A percentile compares a stretch with the other conserved stretches of the same genome.
These are phyloP conservation scores for Gerris lacustris DNA, from an alignment of 2,888 invertebrate species.

Conservation along the genomic window DNA sequence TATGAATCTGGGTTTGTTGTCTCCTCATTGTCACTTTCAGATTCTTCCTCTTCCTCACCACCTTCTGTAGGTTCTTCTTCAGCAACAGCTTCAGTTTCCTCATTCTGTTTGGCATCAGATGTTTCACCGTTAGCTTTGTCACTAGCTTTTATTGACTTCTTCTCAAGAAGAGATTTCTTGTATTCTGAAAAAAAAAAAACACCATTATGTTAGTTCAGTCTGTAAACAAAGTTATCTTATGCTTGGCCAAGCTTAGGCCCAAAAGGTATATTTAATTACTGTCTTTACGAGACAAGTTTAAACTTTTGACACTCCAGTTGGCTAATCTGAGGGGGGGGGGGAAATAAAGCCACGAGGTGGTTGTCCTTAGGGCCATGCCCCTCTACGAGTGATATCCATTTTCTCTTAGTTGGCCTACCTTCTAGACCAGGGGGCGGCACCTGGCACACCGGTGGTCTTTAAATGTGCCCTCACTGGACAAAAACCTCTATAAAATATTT, in stretches of 20 bases:
- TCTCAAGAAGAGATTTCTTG: slow-evolving; percentile 23
- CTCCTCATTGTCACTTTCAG: neutral
- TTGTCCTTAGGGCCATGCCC: too few relatives aligned
- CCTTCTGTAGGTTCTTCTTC: slow-evolving; percentile 18
- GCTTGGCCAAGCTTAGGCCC: neutral
- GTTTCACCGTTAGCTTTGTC: slow-evolving; percentile 13
- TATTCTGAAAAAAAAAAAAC: slow-evolving; percentile 20
- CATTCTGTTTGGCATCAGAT: slow-evolving; percentile 9
- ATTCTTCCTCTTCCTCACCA: slow-evolving; percentile 19
- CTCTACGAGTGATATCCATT: too few relatives aligned
- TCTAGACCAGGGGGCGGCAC: too few relatives aligned
- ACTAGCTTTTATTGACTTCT: slow-evolving; percentile 19
- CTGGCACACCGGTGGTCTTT: too few relatives aligned
- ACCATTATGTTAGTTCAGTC: neutral
- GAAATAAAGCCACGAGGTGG: too few relatives aligned
- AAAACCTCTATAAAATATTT: too few relatives aligned
- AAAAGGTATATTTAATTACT: neutral
- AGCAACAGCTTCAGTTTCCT: neutral
- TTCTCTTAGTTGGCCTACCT: too few relatives aligned
- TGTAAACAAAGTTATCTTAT: neutral
- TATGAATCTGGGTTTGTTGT: neutral
- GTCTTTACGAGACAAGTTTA: neutral
- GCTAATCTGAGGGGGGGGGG: neutral
- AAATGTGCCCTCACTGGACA: too few relatives aligned
- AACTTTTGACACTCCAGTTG: neutral